Evolutionary conservation across 1,140 invertebrate species (phyloP), one percentile per base, ranked within the genome.

Genomic region (Drosophila pandora): DNA sequence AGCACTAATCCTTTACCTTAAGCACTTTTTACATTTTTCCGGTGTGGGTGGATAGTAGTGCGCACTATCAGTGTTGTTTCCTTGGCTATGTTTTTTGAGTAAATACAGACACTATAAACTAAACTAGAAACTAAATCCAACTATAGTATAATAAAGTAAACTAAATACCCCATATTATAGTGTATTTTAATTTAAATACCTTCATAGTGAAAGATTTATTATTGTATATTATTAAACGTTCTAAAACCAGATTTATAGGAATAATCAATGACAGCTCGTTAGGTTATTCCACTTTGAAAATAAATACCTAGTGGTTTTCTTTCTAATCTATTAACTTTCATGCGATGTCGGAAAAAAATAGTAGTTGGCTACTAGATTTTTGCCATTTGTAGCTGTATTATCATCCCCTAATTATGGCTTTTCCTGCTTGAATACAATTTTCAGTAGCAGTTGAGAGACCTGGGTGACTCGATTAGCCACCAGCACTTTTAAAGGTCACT

Each of bases 1-100:
- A 73, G 54, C 47, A 58, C 55, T 81, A 75, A 87, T 79, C 65
- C 76, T 74, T 76, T 70, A 83, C 79, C 75, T 82, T 78, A 59
- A 83, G 79, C 59, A 83, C 74, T 75, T 56, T 43, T 28, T 22
- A 56, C 58, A 67, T 57, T 68, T 61, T 68, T 47, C 50, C 58
- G 60, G 54, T 21, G 8, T 45, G 55, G 23, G 13, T 28, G 41
- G 37, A 62, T 53, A 21, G 54, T 13, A 32, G 23, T 70, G 30
- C 52, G 7, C 25, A 32, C 23, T 22, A n/a, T 13, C 47, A 69
- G 74, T 70, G 76, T 43, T 60, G 63, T 22, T 13, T 5, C 0
- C 10, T 43, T 2, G 12, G n/a, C 21, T 21, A n/a, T 17, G n/a
- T 28, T 37, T 37, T 48, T 2, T 3, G 1, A 17, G 25, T 6